A percentile compares a stretch with the other conserved stretches of the same genome.
Evolutionary conservation across 2,113 vertebrate species (phyloP).

Genomic region (Callopanchax toddi): DNA sequence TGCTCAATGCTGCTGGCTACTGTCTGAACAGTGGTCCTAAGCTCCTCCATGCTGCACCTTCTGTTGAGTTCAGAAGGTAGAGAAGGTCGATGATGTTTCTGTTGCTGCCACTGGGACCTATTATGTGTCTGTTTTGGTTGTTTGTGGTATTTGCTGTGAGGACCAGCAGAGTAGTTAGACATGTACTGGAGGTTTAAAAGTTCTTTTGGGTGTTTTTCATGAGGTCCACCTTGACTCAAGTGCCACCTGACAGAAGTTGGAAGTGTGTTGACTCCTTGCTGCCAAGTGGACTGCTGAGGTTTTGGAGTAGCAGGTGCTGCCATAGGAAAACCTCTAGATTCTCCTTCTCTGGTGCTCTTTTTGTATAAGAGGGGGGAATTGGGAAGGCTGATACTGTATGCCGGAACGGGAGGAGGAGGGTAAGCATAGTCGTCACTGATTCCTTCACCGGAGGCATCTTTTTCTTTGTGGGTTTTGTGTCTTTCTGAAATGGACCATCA

Average conservation of each 20-base stretch:
- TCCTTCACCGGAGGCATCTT: not conserved
- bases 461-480: not conserved
- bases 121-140: constrained; percentile 1
- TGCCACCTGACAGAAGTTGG: not conserved
- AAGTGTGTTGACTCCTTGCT: constrained; percentile 13
- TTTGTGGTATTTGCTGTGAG: constrained; percentile 4
- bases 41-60: constrained; percentile 57
- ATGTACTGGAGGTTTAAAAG: not conserved
- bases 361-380: constrained; percentile 48
- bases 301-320: constrained; percentile 54
- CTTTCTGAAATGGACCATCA: constrained; percentile 35
- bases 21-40: constrained; percentile 46
- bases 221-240: not conserved
- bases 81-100: not conserved
- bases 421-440: constrained; percentile 53
- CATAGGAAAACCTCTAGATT: constrained; percentile 33
- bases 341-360: constrained; percentile 6
- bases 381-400: constrained; percentile 57
- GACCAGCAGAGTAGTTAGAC: not conserved
- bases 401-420: constrained; percentile 54
- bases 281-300: not conserved
- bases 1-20: constrained; percentile 49
- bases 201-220: not conserved
- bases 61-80: constrained; percentile 4
- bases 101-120: not conserved